phyloP scores from a whole-genome alignment of 1,140 invertebrate species.

The Calephelis nemesis region DNA sequence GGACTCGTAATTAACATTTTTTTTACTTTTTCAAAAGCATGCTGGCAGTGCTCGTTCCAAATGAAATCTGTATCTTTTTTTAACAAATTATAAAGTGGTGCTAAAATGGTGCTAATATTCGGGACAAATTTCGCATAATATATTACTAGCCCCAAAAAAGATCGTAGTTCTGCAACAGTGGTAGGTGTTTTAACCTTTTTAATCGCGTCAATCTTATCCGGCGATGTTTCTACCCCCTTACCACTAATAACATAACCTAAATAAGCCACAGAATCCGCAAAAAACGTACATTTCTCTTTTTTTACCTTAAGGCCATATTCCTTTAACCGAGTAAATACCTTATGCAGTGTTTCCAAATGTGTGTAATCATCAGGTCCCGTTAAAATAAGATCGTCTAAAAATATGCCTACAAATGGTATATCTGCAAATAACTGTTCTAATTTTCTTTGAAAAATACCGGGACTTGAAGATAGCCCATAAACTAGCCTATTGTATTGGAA shows the following conservation, averaged over 20 bases:
- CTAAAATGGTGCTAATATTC: conserved; percentile 27
- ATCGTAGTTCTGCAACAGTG: conserved; percentile 25
- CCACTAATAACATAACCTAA: conserved; percentile 30
- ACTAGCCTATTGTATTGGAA: conserved; percentile 37
- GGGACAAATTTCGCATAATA: conserved; percentile 31
- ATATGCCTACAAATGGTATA: background rate
- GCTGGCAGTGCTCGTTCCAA: conserved; percentile 19
- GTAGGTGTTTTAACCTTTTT: conserved; percentile 13
- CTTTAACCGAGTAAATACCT: background rate
- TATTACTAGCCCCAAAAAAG: conserved; percentile 30
- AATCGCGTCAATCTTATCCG: conserved; percentile 22
- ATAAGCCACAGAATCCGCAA: conserved; percentile 22
- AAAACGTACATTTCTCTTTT: too few species aligned
- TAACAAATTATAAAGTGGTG: conserved; percentile 28
- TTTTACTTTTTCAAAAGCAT: background rate
- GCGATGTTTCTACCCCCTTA: conserved; percentile 1
- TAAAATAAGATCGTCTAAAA: conserved; percentile 24
- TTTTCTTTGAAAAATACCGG: conserved; percentile 29
- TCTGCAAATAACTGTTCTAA: conserved; percentile 21
- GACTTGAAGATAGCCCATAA: conserved; percentile 23
- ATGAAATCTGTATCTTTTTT: conserved; percentile 21
- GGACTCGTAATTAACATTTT: background rate
- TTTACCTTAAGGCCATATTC: too few species aligned
- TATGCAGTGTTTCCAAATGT: background rate
- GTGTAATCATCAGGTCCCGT: conserved; percentile 15